phyloP scores from a whole-genome alignment of 2,113 vertebrate species.

The Origma solitaria region DNA sequence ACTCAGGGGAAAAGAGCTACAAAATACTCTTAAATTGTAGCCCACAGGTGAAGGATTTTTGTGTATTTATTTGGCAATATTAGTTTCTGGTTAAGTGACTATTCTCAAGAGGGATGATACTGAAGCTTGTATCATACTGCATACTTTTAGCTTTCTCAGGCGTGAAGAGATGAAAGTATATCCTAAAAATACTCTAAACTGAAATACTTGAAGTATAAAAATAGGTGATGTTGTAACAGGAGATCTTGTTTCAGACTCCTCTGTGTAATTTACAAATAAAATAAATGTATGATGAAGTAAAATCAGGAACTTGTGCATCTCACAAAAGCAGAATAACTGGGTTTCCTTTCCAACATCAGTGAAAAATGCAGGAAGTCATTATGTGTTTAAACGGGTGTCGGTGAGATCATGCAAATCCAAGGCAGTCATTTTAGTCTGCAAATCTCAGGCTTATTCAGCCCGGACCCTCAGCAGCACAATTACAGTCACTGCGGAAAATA shows the following conservation, averaged over 20 bases:
- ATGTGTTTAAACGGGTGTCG: neutral
- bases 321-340: neutral
- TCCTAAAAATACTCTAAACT: slow-evolving; percentile 24
- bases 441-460: slow-evolving; percentile 12
- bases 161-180: neutral
- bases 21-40: neutral
- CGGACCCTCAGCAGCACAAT: neutral
- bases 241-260: neutral
- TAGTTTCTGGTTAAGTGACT: neutral
- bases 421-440: neutral
- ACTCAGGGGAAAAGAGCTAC: neutral
- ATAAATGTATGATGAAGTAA: neutral
- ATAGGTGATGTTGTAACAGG: neutral
- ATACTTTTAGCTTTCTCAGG: neutral
- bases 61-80: neutral
- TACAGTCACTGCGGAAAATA: neutral
- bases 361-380: neutral
- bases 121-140: neutral
- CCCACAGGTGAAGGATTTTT: neutral
- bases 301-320: neutral
- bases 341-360: neutral
- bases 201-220: slow-evolving; percentile 17
- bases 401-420: neutral
- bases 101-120: neutral
- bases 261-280: neutral